Conservation (phyloP, 2,888 invertebrate species). For the Pandemis cinnamomeana region DNA sequence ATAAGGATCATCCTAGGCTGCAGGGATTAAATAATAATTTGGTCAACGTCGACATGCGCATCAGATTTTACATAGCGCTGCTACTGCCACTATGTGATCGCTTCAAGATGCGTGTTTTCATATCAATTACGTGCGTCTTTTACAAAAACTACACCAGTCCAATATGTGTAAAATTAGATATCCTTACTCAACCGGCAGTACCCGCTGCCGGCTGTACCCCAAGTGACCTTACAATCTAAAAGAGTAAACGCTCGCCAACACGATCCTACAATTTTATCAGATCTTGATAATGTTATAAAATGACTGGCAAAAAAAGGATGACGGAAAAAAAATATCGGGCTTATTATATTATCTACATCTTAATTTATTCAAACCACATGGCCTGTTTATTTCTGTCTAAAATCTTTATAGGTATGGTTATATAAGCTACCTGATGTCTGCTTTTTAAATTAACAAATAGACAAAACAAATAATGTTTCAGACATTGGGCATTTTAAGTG, state of each 20-base stretch:
- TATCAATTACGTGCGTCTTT: background rate
- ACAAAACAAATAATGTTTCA: constrained; percentile 3
- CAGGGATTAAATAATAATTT: background rate
- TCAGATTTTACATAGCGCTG: background rate
- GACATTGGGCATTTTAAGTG: constrained; percentile 26
- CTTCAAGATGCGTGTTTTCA: background rate
- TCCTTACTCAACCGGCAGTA: background rate
- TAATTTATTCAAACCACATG: background rate
- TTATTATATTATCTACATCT: background rate
- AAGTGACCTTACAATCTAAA: background rate
- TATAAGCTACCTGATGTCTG: constrained; percentile 19
- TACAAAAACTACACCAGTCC: too few species aligned
- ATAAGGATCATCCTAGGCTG: background rate
- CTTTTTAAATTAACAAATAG: constrained; percentile 4
- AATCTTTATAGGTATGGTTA: background rate
- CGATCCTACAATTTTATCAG: background rate
- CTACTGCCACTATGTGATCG: background rate
- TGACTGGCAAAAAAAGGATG: too few species aligned
- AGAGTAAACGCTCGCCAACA: background rate
- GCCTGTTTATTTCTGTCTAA: background rate
- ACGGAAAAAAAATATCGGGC: background rate
- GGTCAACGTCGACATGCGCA: too few species aligned
- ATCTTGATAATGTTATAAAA: background rate
- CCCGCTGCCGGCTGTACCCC: too few species aligned
- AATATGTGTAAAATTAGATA: too few species aligned